A percentile compares a stretch with the other conserved stretches of the same genome.
Conservation (phyloP, 2,888 invertebrate species). For the Spisula subtruncata region DNA sequence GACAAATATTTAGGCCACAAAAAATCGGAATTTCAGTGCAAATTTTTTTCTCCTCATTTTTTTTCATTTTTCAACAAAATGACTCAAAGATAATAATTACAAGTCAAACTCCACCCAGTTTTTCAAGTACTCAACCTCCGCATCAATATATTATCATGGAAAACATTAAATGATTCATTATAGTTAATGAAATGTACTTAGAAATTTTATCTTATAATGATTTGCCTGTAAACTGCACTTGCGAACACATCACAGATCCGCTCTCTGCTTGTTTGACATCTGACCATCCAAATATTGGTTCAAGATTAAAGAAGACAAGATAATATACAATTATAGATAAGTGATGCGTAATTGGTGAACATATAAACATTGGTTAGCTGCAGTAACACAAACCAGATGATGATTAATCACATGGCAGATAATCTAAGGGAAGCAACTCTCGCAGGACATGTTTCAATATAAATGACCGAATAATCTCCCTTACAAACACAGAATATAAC, state of each 20-base stretch:
- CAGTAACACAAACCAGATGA: constrained; percentile 38
- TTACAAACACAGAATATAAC: neutral
- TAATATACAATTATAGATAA: constrained; percentile 45
- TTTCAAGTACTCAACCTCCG: neutral
- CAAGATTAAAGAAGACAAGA: constrained; percentile 28
- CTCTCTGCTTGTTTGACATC: constrained; percentile 29
- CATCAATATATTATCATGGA: constrained; percentile 20
- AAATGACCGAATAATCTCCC: neutral
- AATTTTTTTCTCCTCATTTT: neutral
- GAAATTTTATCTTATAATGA: neutral
- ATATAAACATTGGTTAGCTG: constrained; percentile 14
- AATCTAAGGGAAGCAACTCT: constrained; percentile 37
- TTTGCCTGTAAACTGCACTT: constrained; percentile 23
- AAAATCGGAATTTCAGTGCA: neutral
- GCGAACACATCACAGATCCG: neutral
- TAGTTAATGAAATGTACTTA: constrained; percentile 52
- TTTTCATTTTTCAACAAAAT: neutral
- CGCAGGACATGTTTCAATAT: neutral
- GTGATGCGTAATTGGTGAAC: constrained; percentile 33
- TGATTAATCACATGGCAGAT: neutral
- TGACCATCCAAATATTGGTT: constrained; percentile 48
- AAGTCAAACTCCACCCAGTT: constrained; percentile 6
- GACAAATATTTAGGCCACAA: neutral
- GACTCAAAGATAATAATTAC: constrained; percentile 11
- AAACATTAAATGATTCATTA: constrained; percentile 53